Conservation (phyloP, 2,113 vertebrate genomes). For the Megaceryle torquata region DNA sequence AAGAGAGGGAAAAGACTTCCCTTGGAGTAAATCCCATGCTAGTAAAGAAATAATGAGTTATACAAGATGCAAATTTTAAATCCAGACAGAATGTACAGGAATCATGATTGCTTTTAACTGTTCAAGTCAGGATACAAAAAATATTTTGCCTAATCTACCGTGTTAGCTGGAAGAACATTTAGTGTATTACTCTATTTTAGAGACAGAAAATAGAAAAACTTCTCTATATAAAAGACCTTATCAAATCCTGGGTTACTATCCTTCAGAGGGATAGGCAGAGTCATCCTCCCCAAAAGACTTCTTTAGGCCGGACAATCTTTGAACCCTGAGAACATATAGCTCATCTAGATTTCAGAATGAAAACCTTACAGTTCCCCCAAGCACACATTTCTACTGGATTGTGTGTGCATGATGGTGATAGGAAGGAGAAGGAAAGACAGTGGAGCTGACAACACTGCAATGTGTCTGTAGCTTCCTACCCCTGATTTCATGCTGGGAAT, state of each 20-base stretch:
- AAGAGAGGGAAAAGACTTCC: background rate
- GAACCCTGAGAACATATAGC: background rate
- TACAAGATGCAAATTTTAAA: background rate
- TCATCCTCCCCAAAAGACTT: background rate
- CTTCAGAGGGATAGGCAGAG: background rate
- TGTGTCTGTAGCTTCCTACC: background rate
- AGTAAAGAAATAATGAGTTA: background rate
- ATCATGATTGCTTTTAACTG: background rate
- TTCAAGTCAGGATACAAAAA: background rate
- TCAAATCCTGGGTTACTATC: background rate
- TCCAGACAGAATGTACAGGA: background rate
- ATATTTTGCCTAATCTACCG: background rate
- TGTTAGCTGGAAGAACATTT: background rate
- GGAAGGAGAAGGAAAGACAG: background rate
- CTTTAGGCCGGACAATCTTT: background rate
- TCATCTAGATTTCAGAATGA: background rate
- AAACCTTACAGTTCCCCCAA: background rate
- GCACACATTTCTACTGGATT: background rate
- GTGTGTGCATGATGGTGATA: background rate
- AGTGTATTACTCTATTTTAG: background rate
- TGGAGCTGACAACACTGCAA: background rate
- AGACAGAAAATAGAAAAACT: background rate
- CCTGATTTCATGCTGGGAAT: background rate
- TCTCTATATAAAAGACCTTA: background rate
- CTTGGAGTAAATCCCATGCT: background rate